Percentiles rank a stretch among this genome's conserved stretches.
phyloP scores from a whole-genome alignment of 2,888 invertebrate species.

The Drosophila pseudotakahashii region DNA sequence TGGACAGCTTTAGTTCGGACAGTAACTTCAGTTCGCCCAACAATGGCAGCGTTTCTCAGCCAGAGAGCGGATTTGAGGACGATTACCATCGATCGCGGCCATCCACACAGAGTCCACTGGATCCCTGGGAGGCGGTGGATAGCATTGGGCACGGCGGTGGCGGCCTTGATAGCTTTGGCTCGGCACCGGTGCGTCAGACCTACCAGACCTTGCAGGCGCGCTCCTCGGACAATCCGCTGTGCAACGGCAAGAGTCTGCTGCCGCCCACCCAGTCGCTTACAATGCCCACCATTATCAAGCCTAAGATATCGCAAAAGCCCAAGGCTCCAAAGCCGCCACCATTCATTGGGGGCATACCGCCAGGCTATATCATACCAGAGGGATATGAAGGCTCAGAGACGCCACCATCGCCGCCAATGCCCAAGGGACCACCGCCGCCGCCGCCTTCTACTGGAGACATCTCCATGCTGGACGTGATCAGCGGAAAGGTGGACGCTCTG shows the following conservation, averaged over 20 bases:
- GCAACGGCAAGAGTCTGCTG: conserved; percentile 85
- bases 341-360: conserved; percentile 58
- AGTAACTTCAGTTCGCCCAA: conserved; percentile 87
- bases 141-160: conserved; percentile 39
- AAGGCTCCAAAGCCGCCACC: conserved; percentile 82
- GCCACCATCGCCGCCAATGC: conserved; percentile 91
- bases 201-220: conserved; percentile 45
- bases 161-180: conserved; percentile 79
- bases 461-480: conserved; percentile 82
- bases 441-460: conserved; percentile 85
- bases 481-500: conserved; percentile 80
- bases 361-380: conserved; percentile 36
- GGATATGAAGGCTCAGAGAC: conserved; percentile 34
- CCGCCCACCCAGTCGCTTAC: conserved; percentile 84
- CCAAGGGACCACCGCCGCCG: conserved; percentile 90
- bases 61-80: conserved; percentile 93
- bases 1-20: conserved; percentile 91
- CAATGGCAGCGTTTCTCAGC: conserved; percentile 88
- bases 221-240: conserved; percentile 85
- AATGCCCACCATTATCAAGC: conserved; percentile 90
- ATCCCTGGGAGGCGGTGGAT: conserved; percentile 84
- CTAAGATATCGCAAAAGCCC: conserved; percentile 84
- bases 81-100: conserved; percentile 87
- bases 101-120: conserved; percentile 81
- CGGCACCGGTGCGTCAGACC: conserved; percentile 82